These are phyloP conservation scores for Drosophila elegans DNA, from an alignment of 1,140 invertebrate species.

Conservation along the genomic window DNA sequence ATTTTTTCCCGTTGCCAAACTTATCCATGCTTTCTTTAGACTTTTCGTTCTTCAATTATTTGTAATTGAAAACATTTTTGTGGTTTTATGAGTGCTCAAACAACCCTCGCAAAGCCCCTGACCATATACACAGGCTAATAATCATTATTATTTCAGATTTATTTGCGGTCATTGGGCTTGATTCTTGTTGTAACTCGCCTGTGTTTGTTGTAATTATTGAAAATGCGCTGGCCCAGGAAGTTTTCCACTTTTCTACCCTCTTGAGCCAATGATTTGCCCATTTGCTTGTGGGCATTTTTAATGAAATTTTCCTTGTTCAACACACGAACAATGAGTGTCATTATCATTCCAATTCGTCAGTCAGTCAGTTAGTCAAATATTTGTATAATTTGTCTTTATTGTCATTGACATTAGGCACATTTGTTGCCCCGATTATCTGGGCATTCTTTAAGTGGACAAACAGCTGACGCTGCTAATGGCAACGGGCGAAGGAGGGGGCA, in stretches of 20 bases:
- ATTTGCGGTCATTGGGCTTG: constrained; percentile 39
- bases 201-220: constrained; percentile 50
- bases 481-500: neutral
- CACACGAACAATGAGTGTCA: constrained; percentile 56
- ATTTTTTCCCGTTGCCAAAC: constrained; percentile 32
- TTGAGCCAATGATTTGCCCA: constrained; percentile 28
- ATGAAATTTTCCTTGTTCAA: constrained; percentile 48
- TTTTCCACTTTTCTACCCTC: constrained; percentile 25
- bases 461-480: constrained; percentile 72
- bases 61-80: constrained; percentile 61
- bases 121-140: constrained; percentile 26
- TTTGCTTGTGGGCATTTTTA: constrained; percentile 36
- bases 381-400: constrained; percentile 78
- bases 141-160: constrained; percentile 53
- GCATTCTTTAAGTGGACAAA: constrained; percentile 76
- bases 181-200: constrained; percentile 38
- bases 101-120: constrained; percentile 5
- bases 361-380: constrained; percentile 63
- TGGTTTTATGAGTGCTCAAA: constrained; percentile 8
- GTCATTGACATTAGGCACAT: constrained; percentile 76
- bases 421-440: constrained; percentile 76
- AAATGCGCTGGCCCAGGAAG: constrained; percentile 28
- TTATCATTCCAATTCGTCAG: constrained; percentile 52
- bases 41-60: constrained; percentile 10
- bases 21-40: constrained; percentile 14